Conservation (phyloP, 2,888 invertebrate species). For the Macrophya alboannulata region DNA sequence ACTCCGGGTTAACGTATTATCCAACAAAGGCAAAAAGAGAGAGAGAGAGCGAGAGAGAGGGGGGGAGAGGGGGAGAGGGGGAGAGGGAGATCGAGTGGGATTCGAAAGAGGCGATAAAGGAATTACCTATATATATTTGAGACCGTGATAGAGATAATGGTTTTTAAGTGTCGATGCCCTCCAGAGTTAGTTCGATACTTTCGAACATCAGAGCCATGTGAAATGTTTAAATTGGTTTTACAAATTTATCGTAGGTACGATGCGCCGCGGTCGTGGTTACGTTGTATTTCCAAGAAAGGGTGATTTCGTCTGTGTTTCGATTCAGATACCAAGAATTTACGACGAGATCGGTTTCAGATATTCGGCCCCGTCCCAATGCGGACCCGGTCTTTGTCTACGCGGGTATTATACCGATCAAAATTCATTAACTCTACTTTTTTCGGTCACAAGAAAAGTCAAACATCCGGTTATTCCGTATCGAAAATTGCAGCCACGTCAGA, state of each 20-base stretch:
- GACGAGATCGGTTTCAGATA: constrained; percentile 66
- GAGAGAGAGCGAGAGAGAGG: too few relatives aligned
- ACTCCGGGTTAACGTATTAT: constrained; percentile 25
- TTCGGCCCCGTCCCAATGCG: constrained; percentile 17
- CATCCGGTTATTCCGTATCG: background rate
- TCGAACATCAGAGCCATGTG: constrained; percentile 57
- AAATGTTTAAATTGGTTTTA: constrained; percentile 69
- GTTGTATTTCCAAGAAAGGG: constrained; percentile 64
- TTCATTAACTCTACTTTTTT: constrained; percentile 19
- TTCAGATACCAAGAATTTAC: constrained; percentile 68
- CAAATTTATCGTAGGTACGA: constrained; percentile 66
- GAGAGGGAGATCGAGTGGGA: constrained; percentile 19
- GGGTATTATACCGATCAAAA: background rate
- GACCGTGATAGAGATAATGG: constrained; percentile 58
- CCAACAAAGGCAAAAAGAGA: constrained; percentile 14
- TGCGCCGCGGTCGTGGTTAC: constrained; percentile 21
- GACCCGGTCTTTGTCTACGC: constrained; percentile 21
- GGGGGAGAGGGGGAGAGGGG: background rate
- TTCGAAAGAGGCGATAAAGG: constrained; percentile 39
- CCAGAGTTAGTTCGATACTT: constrained; percentile 50
- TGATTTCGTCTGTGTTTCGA: constrained; percentile 61
- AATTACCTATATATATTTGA: constrained; percentile 41
- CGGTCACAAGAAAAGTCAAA: background rate
- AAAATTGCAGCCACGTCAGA: too few relatives aligned
- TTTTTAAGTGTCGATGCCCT: constrained; percentile 58